Evolutionary conservation across 2,888 invertebrate genomes (phyloP).

Genomic region (Nephrotoma flavescens): DNA sequence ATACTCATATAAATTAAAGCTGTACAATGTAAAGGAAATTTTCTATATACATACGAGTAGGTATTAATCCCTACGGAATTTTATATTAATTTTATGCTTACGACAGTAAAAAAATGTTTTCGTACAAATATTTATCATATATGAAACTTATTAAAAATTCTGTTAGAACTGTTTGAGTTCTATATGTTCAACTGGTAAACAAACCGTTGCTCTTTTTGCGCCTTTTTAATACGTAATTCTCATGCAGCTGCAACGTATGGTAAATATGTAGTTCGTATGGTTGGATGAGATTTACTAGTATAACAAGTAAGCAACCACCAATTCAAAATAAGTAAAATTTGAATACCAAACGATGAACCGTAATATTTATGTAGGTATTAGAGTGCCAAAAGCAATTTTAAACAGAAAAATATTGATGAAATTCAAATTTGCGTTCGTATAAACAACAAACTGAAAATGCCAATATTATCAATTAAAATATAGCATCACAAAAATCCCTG

Average conservation of each 20-base stretch:
- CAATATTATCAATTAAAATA: background rate
- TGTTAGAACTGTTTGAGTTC: background rate
- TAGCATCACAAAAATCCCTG: background rate
- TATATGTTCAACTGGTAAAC: background rate
- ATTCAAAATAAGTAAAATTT: background rate
- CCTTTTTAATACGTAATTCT: background rate
- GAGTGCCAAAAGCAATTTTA: background rate
- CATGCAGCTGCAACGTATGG: background rate
- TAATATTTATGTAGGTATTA: background rate
- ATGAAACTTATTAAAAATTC: background rate
- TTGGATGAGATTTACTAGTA: background rate
- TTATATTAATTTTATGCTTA: background rate
- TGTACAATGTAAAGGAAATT: background rate
- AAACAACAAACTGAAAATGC: background rate
- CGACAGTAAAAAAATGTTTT: background rate
- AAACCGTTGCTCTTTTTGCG: background rate
- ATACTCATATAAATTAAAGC: background rate
- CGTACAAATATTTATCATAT: background rate
- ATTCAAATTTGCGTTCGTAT: background rate
- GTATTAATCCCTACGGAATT: background rate
- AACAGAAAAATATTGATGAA: background rate
- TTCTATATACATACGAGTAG: background rate
- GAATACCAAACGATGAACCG: background rate
- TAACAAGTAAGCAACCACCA: background rate
- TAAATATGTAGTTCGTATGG: background rate